These are phyloP conservation scores for Lordiphosa collinella DNA, from an alignment of 1,140 invertebrate genomes.

Conservation along the genomic window DNA sequence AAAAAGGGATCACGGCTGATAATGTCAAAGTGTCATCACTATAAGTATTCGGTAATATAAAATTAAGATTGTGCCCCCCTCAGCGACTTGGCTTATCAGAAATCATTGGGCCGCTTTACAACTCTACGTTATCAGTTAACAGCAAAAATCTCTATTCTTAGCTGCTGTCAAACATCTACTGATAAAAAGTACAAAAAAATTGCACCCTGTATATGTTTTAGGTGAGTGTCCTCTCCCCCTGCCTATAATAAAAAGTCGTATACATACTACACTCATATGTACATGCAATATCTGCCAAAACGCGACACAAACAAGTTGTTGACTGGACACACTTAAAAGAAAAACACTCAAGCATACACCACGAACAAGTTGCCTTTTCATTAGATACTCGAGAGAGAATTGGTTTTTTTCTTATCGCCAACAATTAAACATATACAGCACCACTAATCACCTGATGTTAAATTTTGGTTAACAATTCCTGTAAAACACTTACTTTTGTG, in stretches of 20 bases:
- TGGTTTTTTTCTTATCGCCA: no score
- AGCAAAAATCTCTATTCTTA: constrained; percentile 12
- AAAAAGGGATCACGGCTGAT: no score
- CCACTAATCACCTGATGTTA: no score
- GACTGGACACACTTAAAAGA: no score
- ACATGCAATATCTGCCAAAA: constrained; percentile 4
- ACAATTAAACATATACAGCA: no score
- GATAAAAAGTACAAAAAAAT: constrained; percentile 3
- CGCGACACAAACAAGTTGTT: constrained; percentile 36
- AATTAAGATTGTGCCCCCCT: no score
- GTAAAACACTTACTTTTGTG: constrained; percentile 61
- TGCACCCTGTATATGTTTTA: constrained; percentile 23
- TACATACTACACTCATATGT: no score
- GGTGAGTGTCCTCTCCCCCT: neutral
- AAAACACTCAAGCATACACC: no score
- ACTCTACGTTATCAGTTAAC: no score
- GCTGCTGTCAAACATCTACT: constrained; percentile 1
- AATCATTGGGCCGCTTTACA: neutral
- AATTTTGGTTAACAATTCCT: neutral
- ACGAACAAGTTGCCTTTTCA: neutral
- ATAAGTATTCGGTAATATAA: no score
- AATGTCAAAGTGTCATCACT: no score
- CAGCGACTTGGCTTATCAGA: constrained; percentile 16
- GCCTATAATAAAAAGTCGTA: no score
- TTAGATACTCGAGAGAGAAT: neutral